phyloP scores from a whole-genome alignment of 2,888 invertebrate genomes.

The Physocephala rufipes region DNA sequence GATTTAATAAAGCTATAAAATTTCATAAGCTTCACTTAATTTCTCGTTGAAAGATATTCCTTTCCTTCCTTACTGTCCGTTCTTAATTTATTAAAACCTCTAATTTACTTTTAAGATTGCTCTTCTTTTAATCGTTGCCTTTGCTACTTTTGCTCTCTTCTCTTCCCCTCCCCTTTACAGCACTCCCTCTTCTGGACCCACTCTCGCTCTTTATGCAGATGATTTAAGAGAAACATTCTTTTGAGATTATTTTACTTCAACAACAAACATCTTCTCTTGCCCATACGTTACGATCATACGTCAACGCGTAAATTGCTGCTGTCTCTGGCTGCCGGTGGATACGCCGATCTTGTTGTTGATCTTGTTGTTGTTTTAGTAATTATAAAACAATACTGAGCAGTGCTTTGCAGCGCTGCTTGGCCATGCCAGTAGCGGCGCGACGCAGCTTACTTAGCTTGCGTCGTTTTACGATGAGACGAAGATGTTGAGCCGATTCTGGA shows the following conservation, averaged over 20 bases:
- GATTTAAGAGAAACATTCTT: too few species aligned
- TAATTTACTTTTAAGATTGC: too few species aligned
- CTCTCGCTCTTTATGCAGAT: too few species aligned
- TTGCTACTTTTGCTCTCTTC: too few species aligned
- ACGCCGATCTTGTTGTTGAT: not conserved
- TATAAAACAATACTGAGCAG: too few species aligned
- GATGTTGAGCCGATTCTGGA: constrained; percentile 43
- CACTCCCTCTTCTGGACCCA: too few species aligned
- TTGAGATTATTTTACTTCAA: not conserved
- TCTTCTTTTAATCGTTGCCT: too few species aligned
- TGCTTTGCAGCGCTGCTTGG: not conserved
- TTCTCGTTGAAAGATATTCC: not conserved
- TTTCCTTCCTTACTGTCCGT: not conserved
- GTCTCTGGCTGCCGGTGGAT: not conserved
- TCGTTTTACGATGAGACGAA: constrained; percentile 3
- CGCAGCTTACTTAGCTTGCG: not conserved
- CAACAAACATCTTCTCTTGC: not conserved
- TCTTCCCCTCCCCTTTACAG: too few species aligned
- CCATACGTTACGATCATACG: not conserved
- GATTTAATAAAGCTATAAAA: too few species aligned
- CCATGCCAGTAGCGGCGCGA: not conserved
- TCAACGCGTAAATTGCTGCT: constrained; percentile 14
- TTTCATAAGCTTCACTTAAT: too few species aligned
- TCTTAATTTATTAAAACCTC: too few species aligned
- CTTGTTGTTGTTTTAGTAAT: too few species aligned